These are phyloP conservation scores for Enteromius treurensis DNA, from an alignment of 2,797 vertebrate species.

Conservation along the genomic window DNA sequence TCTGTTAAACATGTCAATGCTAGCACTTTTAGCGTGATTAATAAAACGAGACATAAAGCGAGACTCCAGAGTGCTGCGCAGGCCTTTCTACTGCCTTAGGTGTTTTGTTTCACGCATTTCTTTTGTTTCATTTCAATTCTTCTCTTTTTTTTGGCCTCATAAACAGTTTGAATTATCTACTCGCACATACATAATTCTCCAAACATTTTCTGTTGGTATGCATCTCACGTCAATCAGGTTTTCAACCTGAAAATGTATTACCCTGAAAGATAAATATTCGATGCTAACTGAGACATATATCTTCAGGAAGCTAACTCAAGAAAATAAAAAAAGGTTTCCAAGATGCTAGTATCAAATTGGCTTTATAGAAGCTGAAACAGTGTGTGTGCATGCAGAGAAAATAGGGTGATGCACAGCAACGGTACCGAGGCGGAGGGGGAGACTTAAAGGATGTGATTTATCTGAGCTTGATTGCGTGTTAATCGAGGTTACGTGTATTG, in stretches of 20 bases:
- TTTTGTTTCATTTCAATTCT: constrained; percentile 69
- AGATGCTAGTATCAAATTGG: constrained; percentile 40
- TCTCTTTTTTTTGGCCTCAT: constrained; percentile 63
- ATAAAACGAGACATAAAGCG: constrained; percentile 93
- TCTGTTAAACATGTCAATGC: constrained; percentile 93
- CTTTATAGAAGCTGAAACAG: constrained; percentile 64
- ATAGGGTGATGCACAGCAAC: constrained; percentile 81
- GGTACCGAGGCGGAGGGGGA: constrained; percentile 73
- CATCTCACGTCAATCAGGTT: constrained; percentile 5
- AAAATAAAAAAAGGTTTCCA: constrained; percentile 1
- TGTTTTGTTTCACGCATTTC: constrained; percentile 70
- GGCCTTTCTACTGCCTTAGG: constrained; percentile 75
- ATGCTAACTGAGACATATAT: not conserved
- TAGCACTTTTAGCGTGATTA: constrained; percentile 94
- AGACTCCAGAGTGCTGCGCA: constrained; percentile 84
- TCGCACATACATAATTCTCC: constrained; percentile 61
- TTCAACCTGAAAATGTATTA: constrained; percentile 2
- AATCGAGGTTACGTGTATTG: constrained; percentile 91
- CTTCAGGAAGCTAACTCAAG: constrained; percentile 1
- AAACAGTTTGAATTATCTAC: constrained; percentile 80
- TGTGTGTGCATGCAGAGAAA: constrained; percentile 72
- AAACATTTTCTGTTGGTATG: constrained; percentile 47
- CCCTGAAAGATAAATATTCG: not conserved
- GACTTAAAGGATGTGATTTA: constrained; percentile 88
- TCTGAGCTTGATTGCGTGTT: constrained; percentile 90